Conservation (phyloP, 2,113 vertebrate genomes). For the Xyrauchen texanus region DNA sequence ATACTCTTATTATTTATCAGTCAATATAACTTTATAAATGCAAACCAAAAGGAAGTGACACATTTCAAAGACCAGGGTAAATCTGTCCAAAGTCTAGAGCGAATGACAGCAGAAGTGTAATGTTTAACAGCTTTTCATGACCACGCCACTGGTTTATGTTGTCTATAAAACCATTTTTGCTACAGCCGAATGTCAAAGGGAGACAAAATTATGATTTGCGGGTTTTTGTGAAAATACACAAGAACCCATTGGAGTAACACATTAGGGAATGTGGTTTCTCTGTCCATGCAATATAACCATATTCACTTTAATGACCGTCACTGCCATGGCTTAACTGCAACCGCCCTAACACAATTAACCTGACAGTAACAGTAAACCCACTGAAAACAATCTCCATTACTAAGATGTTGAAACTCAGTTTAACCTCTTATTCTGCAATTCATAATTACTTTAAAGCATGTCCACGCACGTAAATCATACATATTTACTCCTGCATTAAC, state of each 20-base stretch:
- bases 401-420: neutral
- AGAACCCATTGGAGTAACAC: no score
- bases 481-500: neutral
- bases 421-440: neutral
- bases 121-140: slow-evolving; percentile 9
- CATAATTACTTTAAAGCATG: neutral
- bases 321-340: neutral
- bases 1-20: no score
- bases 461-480: neutral
- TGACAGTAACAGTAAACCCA: neutral
- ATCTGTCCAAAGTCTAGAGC: slow-evolving; percentile 20
- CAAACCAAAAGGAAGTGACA: no score
- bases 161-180: neutral
- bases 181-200: neutral
- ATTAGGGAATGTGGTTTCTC: no score
- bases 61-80: neutral
- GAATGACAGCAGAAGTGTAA: neutral
- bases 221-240: no score
- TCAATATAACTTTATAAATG: no score
- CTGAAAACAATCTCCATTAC: neutral
- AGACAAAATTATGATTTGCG: no score
- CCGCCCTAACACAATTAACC: neutral
- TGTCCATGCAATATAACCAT: no score
- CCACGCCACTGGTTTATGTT: neutral
- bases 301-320: neutral